These are phyloP conservation scores for Penaeus indicus DNA, from an alignment of 1,140 invertebrate genomes.

Conservation along the genomic window DNA sequence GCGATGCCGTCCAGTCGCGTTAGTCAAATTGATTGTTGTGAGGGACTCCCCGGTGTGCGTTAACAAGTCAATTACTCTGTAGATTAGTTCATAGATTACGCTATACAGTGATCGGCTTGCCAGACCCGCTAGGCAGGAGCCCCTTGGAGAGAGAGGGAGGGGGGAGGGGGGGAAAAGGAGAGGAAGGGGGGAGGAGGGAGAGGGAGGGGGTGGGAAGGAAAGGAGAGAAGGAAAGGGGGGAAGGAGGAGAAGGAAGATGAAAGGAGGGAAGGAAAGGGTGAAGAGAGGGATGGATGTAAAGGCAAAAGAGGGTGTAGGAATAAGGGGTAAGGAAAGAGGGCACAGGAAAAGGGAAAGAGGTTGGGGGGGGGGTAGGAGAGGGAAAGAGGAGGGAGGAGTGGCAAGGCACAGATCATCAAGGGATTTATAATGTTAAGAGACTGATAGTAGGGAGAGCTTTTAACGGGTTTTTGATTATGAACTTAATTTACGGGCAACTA, in stretches of 20 bases:
- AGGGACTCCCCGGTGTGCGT: too few relatives aligned
- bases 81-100: too few relatives aligned
- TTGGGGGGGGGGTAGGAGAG: not conserved
- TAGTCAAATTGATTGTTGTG: too few relatives aligned
- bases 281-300: not conserved
- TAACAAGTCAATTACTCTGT: too few relatives aligned
- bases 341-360: not conserved
- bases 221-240: not conserved
- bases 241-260: not conserved
- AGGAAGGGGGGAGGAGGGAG: not conserved
- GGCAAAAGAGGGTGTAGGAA: not conserved
- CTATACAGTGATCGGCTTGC: too few relatives aligned
- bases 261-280: not conserved
- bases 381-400: not conserved
- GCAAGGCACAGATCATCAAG: slow-evolving; percentile 34
- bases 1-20: too few relatives aligned
- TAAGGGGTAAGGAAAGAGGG: not conserved
- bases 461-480: too few relatives aligned
- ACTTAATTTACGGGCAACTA: not conserved
- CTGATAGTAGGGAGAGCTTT: too few relatives aligned
- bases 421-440: too few relatives aligned
- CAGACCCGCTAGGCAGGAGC: too few relatives aligned
- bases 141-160: not conserved
- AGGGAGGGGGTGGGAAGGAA: not conserved
- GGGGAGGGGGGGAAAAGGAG: not conserved